These are phyloP conservation scores for Sepioteuthis lessoniana DNA, from an alignment of 2,888 invertebrate species.

Conservation along the genomic window DNA sequence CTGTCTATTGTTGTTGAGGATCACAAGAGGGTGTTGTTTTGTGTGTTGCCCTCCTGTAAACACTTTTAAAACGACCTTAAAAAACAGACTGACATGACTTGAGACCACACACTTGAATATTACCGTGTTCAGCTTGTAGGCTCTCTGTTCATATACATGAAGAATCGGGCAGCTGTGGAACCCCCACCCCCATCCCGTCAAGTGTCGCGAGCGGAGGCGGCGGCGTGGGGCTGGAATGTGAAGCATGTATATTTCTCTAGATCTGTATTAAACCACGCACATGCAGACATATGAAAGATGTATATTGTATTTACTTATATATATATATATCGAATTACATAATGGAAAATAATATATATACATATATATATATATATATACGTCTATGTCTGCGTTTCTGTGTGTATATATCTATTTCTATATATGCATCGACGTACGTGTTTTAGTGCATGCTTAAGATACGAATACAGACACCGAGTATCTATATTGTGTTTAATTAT, in stretches of 20 bases:
- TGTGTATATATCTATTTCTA: neutral
- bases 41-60: conserved; percentile 17
- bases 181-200: neutral
- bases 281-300: too few relatives aligned
- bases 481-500: too few relatives aligned
- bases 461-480: too few relatives aligned
- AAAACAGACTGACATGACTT: neutral
- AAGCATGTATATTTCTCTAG: too few relatives aligned
- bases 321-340: too few relatives aligned
- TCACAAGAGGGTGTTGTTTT: neutral
- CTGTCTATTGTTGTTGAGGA: neutral
- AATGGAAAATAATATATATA: neutral
- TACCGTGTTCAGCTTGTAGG: neutral
- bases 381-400: neutral
- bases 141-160: neutral
- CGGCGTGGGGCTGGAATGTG: too few relatives aligned
- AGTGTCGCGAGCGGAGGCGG: too few relatives aligned
- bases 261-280: too few relatives aligned
- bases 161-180: neutral
- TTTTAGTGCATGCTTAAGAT: too few relatives aligned
- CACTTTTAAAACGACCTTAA: neutral
- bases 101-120: conserved; percentile 23
- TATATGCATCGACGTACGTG: too few relatives aligned
- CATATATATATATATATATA: conserved; percentile 33
- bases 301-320: too few relatives aligned